phyloP scores from a whole-genome alignment of 2,888 invertebrate genomes.

The Branchellion lobata region DNA sequence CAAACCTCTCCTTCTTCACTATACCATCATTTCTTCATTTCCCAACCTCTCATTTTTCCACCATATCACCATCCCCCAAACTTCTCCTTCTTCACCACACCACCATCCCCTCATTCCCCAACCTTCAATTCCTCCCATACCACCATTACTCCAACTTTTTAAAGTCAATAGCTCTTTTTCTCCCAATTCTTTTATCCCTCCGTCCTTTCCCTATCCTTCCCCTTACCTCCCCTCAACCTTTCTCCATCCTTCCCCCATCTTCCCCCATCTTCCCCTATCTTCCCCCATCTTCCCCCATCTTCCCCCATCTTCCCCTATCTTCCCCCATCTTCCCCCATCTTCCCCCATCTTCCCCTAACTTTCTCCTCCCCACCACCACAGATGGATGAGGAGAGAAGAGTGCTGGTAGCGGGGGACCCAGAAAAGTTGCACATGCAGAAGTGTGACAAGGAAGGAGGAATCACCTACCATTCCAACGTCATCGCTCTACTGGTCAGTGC shows the following conservation, averaged over 20 bases:
- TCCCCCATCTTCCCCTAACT: no score
- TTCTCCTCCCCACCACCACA: no score
- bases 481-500: slow-evolving; percentile 65
- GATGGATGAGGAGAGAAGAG: slow-evolving; percentile 67
- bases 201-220: neutral
- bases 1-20: no score
- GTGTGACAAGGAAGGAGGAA: slow-evolving; percentile 74
- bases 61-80: no score
- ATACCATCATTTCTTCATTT: no score
- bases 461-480: slow-evolving; percentile 77
- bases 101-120: no score
- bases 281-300: neutral
- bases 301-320: slow-evolving; percentile 68
- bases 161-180: no score
- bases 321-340: no score
- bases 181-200: neutral
- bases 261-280: neutral
- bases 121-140: no score
- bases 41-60: no score
- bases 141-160: no score
- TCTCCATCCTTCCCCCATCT: neutral
- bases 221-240: neutral
- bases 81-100: no score
- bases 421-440: slow-evolving; percentile 72
- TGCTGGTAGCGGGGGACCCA: slow-evolving; percentile 83